Base-by-base conservation (phyloP, 2,888 invertebrate genomes). In the Tupiocoris notatus region DNA sequence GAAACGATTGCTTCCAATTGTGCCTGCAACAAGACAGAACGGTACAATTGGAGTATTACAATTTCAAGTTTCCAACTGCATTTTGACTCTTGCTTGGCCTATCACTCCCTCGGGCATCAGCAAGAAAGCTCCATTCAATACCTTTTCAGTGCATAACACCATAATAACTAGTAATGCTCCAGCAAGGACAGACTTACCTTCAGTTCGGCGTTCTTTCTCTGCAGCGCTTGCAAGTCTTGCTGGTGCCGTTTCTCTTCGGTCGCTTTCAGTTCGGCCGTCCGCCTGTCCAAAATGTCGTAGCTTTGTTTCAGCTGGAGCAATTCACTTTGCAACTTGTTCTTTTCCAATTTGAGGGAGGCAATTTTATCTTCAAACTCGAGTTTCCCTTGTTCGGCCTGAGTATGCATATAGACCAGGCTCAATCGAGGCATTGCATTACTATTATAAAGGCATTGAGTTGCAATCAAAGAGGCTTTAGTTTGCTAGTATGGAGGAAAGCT, bases 181-280 rank as follows among this genome's bases (percentile, higher is more conserved):
- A 54, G 12, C 9, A n/a, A n/a, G n/a, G n/a, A n/a, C n/a, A 18
- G 25, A 58, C 18, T 39, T 63, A 78, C 78, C 56, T 78, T 78
- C 17, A 97, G 86, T 83, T 97, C 96, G 79, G 93, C 91, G 83
- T 96, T 97, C 0, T 96, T 96, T 84, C 95, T 93, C 86, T 95
- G 96, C 77, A 96, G 86, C 82, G 95, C 95, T 67, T 92, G 89
- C 74, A 96, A 89, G 84, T 97, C 97, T 83, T 98, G 97, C 57
- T 90, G 90, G 82, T 96, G 94, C 82, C 95, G 93, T 83, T 94
- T 94, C 83, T 95, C 95, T 82, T 96, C 96, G 0, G 96, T 94
- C 66, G 92, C 90, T 17, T 93, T 86, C 78, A 95, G 87, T 82
- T 97, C 96, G 0, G 90, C 89, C 23, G 91, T 90, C 80, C 94